A percentile compares a stretch with the other conserved stretches of the same genome.
phyloP scores from a whole-genome alignment of 1,140 invertebrate species.

The Leptinotarsa undecemlineata region DNA sequence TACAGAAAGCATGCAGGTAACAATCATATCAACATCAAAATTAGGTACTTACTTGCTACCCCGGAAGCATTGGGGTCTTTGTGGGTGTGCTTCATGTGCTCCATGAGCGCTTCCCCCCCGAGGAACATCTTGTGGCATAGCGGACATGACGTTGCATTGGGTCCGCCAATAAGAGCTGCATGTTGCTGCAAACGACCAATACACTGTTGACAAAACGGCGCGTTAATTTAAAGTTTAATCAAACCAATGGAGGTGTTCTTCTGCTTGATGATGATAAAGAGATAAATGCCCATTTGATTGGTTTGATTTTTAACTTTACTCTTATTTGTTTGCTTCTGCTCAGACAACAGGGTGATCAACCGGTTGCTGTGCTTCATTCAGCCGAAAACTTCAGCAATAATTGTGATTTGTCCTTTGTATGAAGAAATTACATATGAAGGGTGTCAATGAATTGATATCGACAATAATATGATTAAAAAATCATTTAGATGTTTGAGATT shows the following conservation, averaged over 20 bases:
- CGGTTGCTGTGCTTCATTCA: no score
- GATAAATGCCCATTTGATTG: slow-evolving; percentile 29
- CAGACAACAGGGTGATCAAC: neutral
- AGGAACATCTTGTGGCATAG: slow-evolving; percentile 93
- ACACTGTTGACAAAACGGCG: slow-evolving; percentile 55
- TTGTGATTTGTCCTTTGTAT: no score
- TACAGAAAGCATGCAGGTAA: neutral
- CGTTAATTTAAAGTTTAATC: slow-evolving; percentile 50
- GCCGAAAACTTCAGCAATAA: no score
- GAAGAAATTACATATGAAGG: no score
- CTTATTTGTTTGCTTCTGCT: neutral
- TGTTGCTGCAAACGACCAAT: slow-evolving; percentile 82
- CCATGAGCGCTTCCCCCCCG: slow-evolving; percentile 84
- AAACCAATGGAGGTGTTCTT: slow-evolving; percentile 40
- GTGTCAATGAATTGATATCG: no score
- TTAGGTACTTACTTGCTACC: slow-evolving; percentile 81
- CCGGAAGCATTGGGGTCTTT: slow-evolving; percentile 88
- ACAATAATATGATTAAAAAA: no score
- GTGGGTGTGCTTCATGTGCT: slow-evolving; percentile 94
- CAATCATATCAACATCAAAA: slow-evolving; percentile 19
- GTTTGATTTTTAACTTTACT: slow-evolving; percentile 42
- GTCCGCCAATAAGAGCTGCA: slow-evolving; percentile 85
- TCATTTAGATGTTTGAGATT: no score
- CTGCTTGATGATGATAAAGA: slow-evolving; percentile 17
- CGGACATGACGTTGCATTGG: slow-evolving; percentile 86